Evolutionary conservation across 2,797 vertebrate genomes (phyloP).

Genomic region (Prionace glauca): DNA sequence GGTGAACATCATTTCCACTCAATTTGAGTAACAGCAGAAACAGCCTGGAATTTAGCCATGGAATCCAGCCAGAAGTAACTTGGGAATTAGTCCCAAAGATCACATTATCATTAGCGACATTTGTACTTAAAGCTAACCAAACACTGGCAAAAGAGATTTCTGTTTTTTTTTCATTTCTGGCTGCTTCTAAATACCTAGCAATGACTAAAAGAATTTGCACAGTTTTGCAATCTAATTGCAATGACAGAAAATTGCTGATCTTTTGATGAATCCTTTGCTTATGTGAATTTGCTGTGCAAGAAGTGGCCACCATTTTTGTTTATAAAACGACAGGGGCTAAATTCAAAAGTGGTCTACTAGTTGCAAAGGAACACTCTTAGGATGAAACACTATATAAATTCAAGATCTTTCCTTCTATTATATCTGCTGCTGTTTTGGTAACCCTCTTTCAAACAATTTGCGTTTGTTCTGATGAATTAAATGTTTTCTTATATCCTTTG

Average conservation of each 20-base stretch:
- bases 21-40: background rate
- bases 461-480: background rate
- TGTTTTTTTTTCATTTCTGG: background rate
- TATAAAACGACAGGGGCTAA: too few species aligned
- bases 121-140: background rate
- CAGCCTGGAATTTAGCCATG: background rate
- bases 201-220: background rate
- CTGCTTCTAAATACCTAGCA: background rate
- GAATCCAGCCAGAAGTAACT: background rate
- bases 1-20: background rate
- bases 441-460: background rate
- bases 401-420: background rate
- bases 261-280: background rate
- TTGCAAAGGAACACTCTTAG: background rate
- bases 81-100: background rate
- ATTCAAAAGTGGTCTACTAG: background rate
- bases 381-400: too few species aligned
- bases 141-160: background rate
- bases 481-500: background rate
- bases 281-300: background rate
- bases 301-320: background rate
- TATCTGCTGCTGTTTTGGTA: background rate
- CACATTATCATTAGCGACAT: background rate
- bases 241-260: background rate
- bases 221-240: background rate